A percentile compares a stretch with the other conserved stretches of the same genome.
Conservation (phyloP, 2,797 vertebrate species). For the Acanthurus leucopareius region DNA sequence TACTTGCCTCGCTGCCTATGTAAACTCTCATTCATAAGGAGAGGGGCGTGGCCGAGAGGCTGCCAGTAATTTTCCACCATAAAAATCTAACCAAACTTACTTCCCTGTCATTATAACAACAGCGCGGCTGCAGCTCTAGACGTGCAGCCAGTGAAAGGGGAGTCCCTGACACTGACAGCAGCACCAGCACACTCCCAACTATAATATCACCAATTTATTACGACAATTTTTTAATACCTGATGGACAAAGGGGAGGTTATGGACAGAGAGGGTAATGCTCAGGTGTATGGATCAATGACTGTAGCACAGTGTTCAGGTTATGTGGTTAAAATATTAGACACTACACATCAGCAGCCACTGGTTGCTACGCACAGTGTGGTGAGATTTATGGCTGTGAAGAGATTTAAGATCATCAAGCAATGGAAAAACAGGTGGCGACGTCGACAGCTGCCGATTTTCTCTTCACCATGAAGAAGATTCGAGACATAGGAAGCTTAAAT, state of each 20-base stretch:
- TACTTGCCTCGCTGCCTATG: conserved; percentile 64
- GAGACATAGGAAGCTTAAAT: neutral
- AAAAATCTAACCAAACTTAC: conserved; percentile 63
- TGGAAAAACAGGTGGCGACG: conserved; percentile 3
- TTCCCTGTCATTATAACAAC: conserved; percentile 67
- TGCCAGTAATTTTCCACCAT: conserved; percentile 77
- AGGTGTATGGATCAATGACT: neutral
- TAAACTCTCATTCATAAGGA: conserved; percentile 81
- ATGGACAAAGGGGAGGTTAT: neutral
- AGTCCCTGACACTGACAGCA: conserved; percentile 16
- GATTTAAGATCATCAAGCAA: neutral
- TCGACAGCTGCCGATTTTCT: conserved; percentile 25
- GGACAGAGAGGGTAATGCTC: neutral
- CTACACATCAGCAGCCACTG: neutral
- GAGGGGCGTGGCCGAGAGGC: conserved; percentile 42
- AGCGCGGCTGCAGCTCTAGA: conserved; percentile 51
- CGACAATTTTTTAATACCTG: too few species aligned
- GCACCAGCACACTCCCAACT: neutral
- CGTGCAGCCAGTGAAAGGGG: conserved; percentile 26
- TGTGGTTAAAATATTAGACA: neutral
- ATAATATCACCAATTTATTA: neutral
- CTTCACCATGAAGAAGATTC: neutral
- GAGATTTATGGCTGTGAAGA: conserved; percentile 9
- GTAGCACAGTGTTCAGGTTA: neutral
- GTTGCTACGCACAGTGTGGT: neutral